Evolutionary conservation across 2,888 invertebrate genomes (phyloP).

Genomic region (Calliphora vomitoria): DNA sequence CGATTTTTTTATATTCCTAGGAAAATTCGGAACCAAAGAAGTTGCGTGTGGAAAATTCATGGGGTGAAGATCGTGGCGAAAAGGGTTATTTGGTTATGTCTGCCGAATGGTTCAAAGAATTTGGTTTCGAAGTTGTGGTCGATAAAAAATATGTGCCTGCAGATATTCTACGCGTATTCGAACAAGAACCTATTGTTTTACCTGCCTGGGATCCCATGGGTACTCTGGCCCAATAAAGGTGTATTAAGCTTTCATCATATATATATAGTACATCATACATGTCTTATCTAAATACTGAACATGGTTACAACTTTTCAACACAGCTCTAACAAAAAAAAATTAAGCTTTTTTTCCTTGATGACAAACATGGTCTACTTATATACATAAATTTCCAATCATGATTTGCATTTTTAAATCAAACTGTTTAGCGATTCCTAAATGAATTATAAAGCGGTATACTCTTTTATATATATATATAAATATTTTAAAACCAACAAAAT

Average conservation of each 20-base stretch:
- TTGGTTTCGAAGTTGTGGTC: constrained; percentile 94
- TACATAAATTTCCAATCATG: constrained; percentile 37
- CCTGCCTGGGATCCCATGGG: constrained; percentile 99
- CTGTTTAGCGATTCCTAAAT: constrained; percentile 36
- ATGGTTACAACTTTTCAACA: constrained; percentile 6
- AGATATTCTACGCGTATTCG: constrained; percentile 90
- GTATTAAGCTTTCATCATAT: constrained; percentile 12
- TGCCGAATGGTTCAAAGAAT: constrained; percentile 94
- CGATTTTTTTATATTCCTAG: constrained; percentile 81
- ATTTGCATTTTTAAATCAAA: constrained; percentile 50
- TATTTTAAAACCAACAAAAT: constrained; percentile 32
- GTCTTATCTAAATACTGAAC: constrained; percentile 42
- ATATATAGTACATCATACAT: constrained; percentile 9
- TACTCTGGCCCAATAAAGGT: constrained; percentile 87
- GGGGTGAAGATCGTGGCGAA: constrained; percentile 94
- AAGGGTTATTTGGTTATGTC: constrained; percentile 94
- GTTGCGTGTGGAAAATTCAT: constrained; percentile 95
- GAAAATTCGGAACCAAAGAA: constrained; percentile 88
- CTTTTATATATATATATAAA: constrained; percentile 44
- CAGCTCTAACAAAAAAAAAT: constrained; percentile 17
- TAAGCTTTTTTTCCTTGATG: constrained; percentile 30
- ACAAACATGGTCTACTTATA: constrained; percentile 13
- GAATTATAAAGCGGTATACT: constrained; percentile 42
- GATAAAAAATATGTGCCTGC: constrained; percentile 92
- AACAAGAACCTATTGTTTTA: constrained; percentile 90